Conservation (phyloP, 2,113 vertebrate genomes). For the Mystacornis crossleyi region DNA sequence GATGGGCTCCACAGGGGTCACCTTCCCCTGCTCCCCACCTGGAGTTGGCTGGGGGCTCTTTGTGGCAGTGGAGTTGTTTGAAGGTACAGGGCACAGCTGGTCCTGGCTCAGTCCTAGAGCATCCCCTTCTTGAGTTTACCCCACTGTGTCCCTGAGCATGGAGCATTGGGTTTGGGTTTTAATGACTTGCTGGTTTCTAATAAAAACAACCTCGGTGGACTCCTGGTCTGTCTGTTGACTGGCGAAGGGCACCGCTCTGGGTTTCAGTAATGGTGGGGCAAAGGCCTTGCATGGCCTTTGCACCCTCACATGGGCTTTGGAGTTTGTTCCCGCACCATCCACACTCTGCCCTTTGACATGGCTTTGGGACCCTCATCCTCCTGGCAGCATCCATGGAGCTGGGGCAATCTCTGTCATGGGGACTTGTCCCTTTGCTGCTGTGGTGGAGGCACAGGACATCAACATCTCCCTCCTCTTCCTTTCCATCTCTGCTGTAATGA, state of each 20-base stretch:
- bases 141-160: fast-evolving
- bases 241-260: fast-evolving
- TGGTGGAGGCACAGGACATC: neutral
- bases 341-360: fast-evolving
- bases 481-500: neutral
- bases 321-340: neutral
- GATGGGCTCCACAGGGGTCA: fast-evolving
- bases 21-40: neutral
- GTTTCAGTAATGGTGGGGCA: neutral
- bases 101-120: neutral
- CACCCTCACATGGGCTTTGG: neutral
- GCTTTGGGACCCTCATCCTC: neutral
- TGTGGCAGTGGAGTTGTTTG: neutral
- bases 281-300: fast-evolving
- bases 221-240: fast-evolving
- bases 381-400: neutral
- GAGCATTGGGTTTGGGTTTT: neutral
- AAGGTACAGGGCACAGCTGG: neutral
- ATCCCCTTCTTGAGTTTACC: neutral
- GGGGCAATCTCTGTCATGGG: neutral
- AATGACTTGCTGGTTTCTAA: neutral
- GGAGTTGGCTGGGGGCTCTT: neutral
- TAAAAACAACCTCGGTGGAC: neutral
- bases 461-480: neutral
- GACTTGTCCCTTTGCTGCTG: neutral